Evolutionary conservation across 2,888 invertebrate species (phyloP).

Genomic region (Napeogenes inachia): DNA sequence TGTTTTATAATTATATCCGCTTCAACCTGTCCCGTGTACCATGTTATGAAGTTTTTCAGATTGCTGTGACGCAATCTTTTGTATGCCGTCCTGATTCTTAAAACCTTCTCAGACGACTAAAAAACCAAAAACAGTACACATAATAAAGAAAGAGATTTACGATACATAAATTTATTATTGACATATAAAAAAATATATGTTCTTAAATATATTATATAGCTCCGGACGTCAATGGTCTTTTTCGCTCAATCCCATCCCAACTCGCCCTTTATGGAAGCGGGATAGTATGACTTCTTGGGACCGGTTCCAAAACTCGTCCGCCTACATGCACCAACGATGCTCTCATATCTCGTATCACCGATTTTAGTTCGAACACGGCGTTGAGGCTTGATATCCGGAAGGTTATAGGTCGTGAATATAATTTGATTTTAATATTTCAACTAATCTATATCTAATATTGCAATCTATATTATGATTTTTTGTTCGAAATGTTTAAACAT

Average conservation of each 20-base stretch:
- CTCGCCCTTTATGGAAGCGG: constrained; percentile 12
- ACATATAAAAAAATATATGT: neutral
- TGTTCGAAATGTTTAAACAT: too few relatives aligned
- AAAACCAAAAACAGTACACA: neutral
- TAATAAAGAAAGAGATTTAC: neutral
- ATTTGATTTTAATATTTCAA: neutral
- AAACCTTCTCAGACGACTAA: neutral
- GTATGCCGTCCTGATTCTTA: neutral
- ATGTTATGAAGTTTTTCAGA: neutral
- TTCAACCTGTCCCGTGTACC: neutral
- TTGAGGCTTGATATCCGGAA: constrained; percentile 29
- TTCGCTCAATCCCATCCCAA: constrained; percentile 6
- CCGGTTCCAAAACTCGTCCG: constrained; percentile 47
- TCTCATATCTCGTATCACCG: constrained; percentile 30
- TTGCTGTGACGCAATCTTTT: constrained; percentile 4
- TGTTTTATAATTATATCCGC: neutral
- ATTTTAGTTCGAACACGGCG: constrained; percentile 23
- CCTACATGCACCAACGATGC: constrained; percentile 40
- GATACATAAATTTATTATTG: too few relatives aligned
- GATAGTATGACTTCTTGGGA: constrained; percentile 31
- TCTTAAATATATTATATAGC: neutral
- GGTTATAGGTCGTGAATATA: constrained; percentile 20
- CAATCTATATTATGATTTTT: too few relatives aligned
- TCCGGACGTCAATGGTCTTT: neutral
- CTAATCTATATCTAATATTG: too few relatives aligned